Evolutionary conservation across 2,888 invertebrate species (phyloP).

Genomic region (Nineta flava): DNA sequence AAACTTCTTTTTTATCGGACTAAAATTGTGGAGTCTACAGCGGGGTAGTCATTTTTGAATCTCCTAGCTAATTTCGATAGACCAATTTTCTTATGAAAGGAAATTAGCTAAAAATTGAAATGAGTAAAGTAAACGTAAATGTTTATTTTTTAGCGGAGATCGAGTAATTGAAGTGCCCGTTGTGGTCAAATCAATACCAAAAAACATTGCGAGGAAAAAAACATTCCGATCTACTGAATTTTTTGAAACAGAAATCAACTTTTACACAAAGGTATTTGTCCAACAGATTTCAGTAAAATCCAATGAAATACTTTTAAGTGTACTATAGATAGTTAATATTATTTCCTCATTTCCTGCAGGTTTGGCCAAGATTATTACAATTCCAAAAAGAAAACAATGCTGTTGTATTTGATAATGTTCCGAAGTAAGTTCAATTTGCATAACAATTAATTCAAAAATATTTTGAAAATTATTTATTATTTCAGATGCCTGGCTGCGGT

Average conservation of each 20-base stretch:
- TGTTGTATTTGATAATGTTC: conserved; percentile 16
- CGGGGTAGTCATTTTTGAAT: no score
- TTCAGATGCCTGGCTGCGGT: conserved; percentile 21
- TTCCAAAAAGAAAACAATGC: conserved; percentile 21
- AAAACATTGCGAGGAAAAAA: conserved; percentile 40
- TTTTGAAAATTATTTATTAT: background rate
- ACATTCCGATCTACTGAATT: conserved; percentile 49
- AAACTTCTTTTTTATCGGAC: no score
- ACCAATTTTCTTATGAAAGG: no score
- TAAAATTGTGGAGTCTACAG: no score
- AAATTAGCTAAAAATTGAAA: no score
- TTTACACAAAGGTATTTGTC: conserved; percentile 34
- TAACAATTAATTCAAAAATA: background rate
- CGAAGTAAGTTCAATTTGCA: conserved; percentile 14
- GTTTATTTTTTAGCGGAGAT: background rate
- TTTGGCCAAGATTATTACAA: conserved; percentile 30
- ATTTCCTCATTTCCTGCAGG: conserved; percentile 13
- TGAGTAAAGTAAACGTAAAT: no score
- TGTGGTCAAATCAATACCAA: conserved; percentile 48
- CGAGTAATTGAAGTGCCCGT: conserved; percentile 29
- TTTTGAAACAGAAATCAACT: conserved; percentile 51
- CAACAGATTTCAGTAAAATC: no score
- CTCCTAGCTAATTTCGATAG: no score
- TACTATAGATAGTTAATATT: background rate
- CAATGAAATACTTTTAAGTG: background rate